Evolutionary conservation across 92 coral and sea anemone genomes (phyloP), one percentile per base, ranked within the genome.

Genomic region (Epizoanthus ramosus): DNA sequence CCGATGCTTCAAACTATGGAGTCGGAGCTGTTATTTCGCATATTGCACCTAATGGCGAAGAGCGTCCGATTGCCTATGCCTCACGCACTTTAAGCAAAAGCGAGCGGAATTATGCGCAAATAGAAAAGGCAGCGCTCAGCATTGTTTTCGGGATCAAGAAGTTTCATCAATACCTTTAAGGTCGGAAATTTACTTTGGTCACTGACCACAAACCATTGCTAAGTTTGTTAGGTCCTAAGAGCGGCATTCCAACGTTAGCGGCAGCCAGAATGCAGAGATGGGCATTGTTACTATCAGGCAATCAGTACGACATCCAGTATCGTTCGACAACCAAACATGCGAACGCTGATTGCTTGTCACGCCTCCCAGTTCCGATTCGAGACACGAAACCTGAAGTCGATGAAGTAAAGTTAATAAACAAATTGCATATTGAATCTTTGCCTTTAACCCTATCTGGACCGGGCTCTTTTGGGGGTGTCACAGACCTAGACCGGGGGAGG

Each of bases 11-110:
- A 16, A 41, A 58, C 52, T 86, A 86, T 41, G 86, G 80, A 8
- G 68, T 86, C 57, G 90, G 87, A 33, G 81, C 75, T 21, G 90
- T 89, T 10, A 73, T 89, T 68, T 86, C 90, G 45, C 90, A 89
- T 71, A 65, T 80, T 35, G 64, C 17, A 5, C 81, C 88, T 8
- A 63, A 74, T 57, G 90, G 92, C 17, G 80, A 73, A 31, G 88
- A 89, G 54, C 17, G 77, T 41, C 90, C 87, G 57, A 89, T 89
- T 31, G 90, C 92, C 21, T 86, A 17, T 76, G 90, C 90, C 3
- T 89, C 79, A 57, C 89, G 84, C 70, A 88, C 91, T 9, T 31
- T 84, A 23, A 71, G 1, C 33, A 75, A 84, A 79, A 84, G 89
- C 35, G 72, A 84, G 73, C 84, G 85, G 18, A 84, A 84, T 64